Evolutionary conservation across 2,888 invertebrate species (phyloP).

Genomic region (Heteropelma amictum): DNA sequence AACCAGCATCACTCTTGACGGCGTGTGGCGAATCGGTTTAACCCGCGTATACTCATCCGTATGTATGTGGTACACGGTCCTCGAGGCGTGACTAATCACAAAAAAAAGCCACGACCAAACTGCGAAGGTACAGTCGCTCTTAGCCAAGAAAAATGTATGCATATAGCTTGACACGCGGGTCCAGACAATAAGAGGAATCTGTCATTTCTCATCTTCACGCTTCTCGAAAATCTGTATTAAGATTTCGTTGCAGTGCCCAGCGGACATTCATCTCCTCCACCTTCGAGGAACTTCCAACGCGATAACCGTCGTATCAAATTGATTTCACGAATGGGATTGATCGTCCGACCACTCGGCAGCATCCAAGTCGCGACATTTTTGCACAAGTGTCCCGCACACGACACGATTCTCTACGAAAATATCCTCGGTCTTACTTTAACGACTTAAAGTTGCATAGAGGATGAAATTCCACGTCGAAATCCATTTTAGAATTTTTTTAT

Average conservation of each 20-base stretch:
- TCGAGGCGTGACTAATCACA: slow-evolving; percentile 65
- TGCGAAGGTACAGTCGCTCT: slow-evolving; percentile 35
- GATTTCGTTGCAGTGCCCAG: background rate
- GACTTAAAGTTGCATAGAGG: too few relatives aligned
- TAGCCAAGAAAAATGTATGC: slow-evolving; percentile 37
- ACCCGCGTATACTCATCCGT: slow-evolving; percentile 30
- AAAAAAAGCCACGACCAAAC: slow-evolving; percentile 25
- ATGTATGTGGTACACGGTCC: slow-evolving; percentile 52
- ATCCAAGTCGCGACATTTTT: too few relatives aligned
- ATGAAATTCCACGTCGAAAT: too few relatives aligned
- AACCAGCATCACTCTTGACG: slow-evolving; percentile 59
- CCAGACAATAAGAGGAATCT: slow-evolving; percentile 29
- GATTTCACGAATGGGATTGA: too few relatives aligned
- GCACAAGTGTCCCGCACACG: too few relatives aligned
- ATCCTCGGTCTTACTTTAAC: too few relatives aligned
- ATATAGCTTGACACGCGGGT: slow-evolving; percentile 67
- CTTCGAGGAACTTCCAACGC: too few relatives aligned
- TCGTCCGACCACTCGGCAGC: too few relatives aligned
- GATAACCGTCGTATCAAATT: too few relatives aligned
- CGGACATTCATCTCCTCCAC: background rate
- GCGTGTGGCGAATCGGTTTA: slow-evolving; percentile 67
- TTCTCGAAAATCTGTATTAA: slow-evolving; percentile 9
- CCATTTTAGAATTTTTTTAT: too few relatives aligned
- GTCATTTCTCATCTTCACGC: background rate
- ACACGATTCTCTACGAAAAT: too few relatives aligned